These are phyloP conservation scores for Psix sp. DNA, from an alignment of 1,140 invertebrate species.

Conservation along the genomic window DNA sequence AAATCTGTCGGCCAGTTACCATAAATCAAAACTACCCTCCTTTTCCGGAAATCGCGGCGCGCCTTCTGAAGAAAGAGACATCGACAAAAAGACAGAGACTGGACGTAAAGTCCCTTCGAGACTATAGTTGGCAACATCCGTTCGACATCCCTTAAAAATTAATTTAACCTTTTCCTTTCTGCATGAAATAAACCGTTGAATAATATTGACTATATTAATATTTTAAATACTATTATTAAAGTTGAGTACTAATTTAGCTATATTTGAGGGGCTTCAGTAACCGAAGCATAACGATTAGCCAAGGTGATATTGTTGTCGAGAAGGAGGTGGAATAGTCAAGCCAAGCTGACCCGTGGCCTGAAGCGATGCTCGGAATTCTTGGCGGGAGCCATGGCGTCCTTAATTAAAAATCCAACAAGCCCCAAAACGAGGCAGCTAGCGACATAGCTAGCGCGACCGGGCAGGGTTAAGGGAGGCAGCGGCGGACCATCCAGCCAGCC, in stretches of 20 bases:
- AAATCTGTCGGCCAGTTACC: conserved; percentile 74
- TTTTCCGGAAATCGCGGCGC: conserved; percentile 37
- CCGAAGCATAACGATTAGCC: conserved; percentile 7
- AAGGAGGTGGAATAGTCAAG: conserved; percentile 26
- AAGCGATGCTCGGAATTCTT: conserved; percentile 74
- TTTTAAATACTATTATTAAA: too few relatives aligned
- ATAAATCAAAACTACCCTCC: conserved; percentile 76
- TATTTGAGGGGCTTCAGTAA: not conserved
- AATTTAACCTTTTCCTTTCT: conserved; percentile 56
- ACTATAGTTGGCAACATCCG: conserved; percentile 63
- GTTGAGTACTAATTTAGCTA: too few relatives aligned
- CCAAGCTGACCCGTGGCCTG: conserved; percentile 36
- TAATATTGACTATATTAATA: too few relatives aligned
- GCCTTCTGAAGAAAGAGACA: conserved; percentile 42
- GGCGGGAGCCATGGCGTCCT: conserved; percentile 75
- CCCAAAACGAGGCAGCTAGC: conserved; percentile 65
- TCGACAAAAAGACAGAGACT: conserved; percentile 51
- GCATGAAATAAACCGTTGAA: too few relatives aligned
- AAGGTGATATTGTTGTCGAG: conserved; percentile 17
- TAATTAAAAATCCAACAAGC: conserved; percentile 78
- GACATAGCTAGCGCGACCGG: conserved; percentile 41
- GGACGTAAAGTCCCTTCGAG: conserved; percentile 52
- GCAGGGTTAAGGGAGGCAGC: conserved; percentile 66
- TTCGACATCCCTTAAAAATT: conserved; percentile 69
- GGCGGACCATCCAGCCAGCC: conserved; percentile 25